Evolutionary conservation across 2,888 invertebrate species (phyloP).

Genomic region (Ichneumoninae sp.): DNA sequence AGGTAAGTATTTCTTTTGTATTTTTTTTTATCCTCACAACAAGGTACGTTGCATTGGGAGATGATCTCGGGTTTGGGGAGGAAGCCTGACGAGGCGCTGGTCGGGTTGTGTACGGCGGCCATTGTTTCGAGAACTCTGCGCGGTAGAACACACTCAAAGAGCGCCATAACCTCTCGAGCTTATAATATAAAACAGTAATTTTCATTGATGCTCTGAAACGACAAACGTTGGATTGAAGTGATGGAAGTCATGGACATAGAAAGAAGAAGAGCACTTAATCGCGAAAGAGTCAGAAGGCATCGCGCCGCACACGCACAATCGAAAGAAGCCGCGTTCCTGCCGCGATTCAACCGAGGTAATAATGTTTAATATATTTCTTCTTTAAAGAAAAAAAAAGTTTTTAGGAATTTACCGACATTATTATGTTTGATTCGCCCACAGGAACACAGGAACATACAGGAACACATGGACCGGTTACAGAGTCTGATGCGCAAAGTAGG

Average conservation of each 20-base stretch:
- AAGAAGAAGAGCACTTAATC: conserved; percentile 20
- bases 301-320: conserved; percentile 12
- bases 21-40: neutral
- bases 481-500: neutral
- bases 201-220: neutral
- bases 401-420: neutral
- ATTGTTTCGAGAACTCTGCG: conserved; percentile 10
- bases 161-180: conserved; percentile 18
- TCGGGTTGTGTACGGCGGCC: conserved; percentile 9
- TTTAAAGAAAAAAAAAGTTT: neutral
- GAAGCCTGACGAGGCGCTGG: conserved; percentile 42
- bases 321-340: neutral
- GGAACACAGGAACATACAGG: neutral
- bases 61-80: conserved; percentile 16
- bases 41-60: neutral
- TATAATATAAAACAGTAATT: neutral
- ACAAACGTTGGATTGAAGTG: neutral
- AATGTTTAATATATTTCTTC: neutral
- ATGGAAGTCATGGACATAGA: conserved; percentile 21
- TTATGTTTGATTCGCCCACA: neutral
- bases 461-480: neutral
- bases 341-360: conserved; percentile 12
- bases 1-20: neutral
- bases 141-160: neutral
- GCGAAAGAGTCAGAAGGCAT: conserved; percentile 21